A percentile compares a stretch with the other conserved stretches of the same genome.
phyloP scores from a whole-genome alignment of 2,888 invertebrate species.

The Phengaris alcon region DNA sequence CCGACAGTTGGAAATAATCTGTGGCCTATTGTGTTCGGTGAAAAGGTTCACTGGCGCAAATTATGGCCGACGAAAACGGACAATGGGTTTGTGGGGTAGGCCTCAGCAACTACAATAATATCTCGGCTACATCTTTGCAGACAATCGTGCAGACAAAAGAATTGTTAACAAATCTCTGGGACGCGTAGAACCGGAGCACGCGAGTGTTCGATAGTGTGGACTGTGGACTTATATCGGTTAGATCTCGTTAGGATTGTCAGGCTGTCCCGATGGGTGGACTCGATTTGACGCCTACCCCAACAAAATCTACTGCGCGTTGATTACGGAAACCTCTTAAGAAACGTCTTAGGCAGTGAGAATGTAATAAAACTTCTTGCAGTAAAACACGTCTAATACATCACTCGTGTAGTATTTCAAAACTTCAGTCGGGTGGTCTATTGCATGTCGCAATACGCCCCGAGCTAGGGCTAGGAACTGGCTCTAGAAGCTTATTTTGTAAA shows the following conservation, averaged over 20 bases:
- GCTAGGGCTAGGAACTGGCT: slow-evolving; percentile 60
- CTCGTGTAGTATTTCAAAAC: slow-evolving; percentile 45
- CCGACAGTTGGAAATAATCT: slow-evolving; percentile 60
- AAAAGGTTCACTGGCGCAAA: slow-evolving; percentile 55
- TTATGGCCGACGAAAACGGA: slow-evolving; percentile 39
- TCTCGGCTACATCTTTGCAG: slow-evolving; percentile 9
- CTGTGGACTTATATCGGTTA: not conserved
- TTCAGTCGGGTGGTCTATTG: slow-evolving; percentile 67
- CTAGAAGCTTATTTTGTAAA: slow-evolving; percentile 19
- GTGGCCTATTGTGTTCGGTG: slow-evolving; percentile 56
- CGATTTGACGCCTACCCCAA: too few species aligned
- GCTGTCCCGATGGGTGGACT: too few species aligned
- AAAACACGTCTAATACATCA: not conserved
- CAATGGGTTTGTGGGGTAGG: slow-evolving; percentile 30
- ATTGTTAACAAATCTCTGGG: slow-evolving; percentile 33
- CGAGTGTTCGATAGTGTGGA: slow-evolving; percentile 19
- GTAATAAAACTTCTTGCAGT: not conserved
- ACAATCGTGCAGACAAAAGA: slow-evolving; percentile 20
- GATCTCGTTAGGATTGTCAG: too few species aligned
- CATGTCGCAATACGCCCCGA: slow-evolving; percentile 66
- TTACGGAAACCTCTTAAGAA: too few species aligned
- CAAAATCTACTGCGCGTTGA: too few species aligned
- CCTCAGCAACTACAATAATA: slow-evolving; percentile 17
- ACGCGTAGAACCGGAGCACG: slow-evolving; percentile 32
- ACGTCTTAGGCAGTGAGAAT: not conserved